Conservation (phyloP, 2,888 invertebrate species). For the Sipha maydis region DNA sequence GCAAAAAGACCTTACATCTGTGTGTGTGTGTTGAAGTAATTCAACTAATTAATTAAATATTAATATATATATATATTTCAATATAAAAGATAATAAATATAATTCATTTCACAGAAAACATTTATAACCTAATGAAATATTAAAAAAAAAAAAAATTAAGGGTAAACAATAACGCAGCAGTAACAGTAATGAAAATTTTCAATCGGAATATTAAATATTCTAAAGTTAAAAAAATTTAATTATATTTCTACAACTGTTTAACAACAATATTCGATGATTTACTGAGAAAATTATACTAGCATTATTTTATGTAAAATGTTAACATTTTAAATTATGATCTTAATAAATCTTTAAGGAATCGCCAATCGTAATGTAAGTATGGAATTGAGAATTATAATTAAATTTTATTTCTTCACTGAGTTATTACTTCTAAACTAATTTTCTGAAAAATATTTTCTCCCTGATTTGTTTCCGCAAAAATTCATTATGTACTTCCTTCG, state of each 20-base stretch:
- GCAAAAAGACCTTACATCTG: too few relatives aligned
- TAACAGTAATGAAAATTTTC: too few relatives aligned
- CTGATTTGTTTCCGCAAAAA: neutral
- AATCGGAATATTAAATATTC: too few relatives aligned
- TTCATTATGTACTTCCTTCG: neutral
- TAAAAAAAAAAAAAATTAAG: too few relatives aligned
- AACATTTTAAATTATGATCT: neutral
- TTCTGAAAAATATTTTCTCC: neutral
- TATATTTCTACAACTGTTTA: too few relatives aligned
- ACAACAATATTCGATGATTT: neutral
- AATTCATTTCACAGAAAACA: neutral
- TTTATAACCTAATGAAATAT: neutral
- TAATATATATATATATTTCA: too few relatives aligned
- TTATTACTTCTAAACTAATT: conserved; percentile 14
- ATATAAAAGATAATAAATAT: neutral
- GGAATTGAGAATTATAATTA: neutral
- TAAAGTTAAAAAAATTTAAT: too few relatives aligned
- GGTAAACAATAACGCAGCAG: too few relatives aligned
- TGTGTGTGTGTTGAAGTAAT: too few relatives aligned
- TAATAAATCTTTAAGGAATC: neutral
- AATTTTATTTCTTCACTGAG: neutral
- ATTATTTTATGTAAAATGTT: neutral
- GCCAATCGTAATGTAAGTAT: neutral
- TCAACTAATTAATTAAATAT: too few relatives aligned
- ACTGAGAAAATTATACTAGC: neutral